These are phyloP conservation scores for Spermophilus dauricus DNA, from an alignment of 2,113 vertebrate genomes.

Conservation along the genomic window DNA sequence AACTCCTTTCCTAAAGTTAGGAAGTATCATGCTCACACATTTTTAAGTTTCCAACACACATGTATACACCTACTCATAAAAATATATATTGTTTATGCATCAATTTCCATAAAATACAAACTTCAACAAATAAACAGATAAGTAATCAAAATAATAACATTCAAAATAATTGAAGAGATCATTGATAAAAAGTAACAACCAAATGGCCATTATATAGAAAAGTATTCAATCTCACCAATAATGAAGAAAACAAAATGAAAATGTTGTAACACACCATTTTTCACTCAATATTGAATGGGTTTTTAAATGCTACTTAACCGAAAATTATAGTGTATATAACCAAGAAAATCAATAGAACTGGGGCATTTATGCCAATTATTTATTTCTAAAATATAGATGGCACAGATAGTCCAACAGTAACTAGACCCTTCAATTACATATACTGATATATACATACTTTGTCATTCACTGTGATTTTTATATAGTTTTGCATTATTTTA, in stretches of 20 bases:
- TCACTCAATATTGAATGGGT: neutral
- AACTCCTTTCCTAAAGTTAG: conserved; percentile 9
- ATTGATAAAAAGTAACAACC: neutral
- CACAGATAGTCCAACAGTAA: neutral
- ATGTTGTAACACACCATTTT: neutral
- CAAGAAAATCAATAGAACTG: conserved; percentile 19
- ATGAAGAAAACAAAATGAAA: conserved; percentile 31
- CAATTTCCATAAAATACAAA: conserved; percentile 20
- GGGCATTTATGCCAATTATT: neutral
- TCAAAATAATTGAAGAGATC: conserved; percentile 20
- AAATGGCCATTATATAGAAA: neutral
- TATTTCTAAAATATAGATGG: neutral
- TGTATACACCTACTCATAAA: neutral
- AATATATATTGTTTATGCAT: neutral
- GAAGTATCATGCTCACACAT: neutral
- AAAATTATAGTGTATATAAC: neutral
- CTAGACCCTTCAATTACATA: neutral
- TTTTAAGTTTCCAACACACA: neutral
- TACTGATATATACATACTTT: neutral
- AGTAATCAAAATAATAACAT: neutral
- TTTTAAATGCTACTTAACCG: conserved; percentile 49
- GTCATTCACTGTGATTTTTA: neutral
- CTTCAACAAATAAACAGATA: neutral
- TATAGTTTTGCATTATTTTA: conserved; percentile 27
- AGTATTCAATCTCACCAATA: neutral